Conservation (phyloP, 1,140 invertebrate species). For the Reticulitermes speratus region DNA sequence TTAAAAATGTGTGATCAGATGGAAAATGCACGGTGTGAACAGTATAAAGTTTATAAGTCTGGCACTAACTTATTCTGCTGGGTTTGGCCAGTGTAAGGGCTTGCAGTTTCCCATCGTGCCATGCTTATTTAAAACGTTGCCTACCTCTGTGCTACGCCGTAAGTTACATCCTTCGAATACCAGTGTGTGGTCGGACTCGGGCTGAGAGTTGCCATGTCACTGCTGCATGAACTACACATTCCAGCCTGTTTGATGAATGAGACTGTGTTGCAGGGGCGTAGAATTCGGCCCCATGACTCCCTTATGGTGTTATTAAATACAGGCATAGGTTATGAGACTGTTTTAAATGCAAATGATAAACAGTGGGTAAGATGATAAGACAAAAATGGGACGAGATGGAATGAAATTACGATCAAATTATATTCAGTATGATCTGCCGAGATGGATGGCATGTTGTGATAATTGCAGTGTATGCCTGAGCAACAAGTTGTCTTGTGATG, state of each 20-base stretch:
- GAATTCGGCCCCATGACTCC: background rate
- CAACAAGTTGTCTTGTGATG: background rate
- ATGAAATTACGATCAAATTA: slow-evolving; percentile 18
- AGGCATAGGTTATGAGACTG: background rate
- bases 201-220: too few relatives aligned
- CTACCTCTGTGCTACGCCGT: too few relatives aligned
- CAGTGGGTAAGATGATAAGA: background rate
- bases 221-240: too few relatives aligned
- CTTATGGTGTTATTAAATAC: background rate
- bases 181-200: too few relatives aligned
- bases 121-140: too few relatives aligned
- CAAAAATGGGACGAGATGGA: background rate
- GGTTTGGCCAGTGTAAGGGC: too few relatives aligned
- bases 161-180: too few relatives aligned
- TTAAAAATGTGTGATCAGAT: too few relatives aligned
- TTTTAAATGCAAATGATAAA: slow-evolving; percentile 5
- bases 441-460: background rate
- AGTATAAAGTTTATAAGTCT: too few relatives aligned
- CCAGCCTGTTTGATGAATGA: background rate
- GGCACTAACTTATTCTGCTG: too few relatives aligned
- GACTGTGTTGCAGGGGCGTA: background rate
- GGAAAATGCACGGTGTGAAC: too few relatives aligned
- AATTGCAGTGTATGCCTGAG: background rate
- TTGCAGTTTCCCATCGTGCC: too few relatives aligned
- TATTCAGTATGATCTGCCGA: background rate